phyloP scores from a whole-genome alignment of 1,140 invertebrate genomes.

The Chionoecetes opilio region DNA sequence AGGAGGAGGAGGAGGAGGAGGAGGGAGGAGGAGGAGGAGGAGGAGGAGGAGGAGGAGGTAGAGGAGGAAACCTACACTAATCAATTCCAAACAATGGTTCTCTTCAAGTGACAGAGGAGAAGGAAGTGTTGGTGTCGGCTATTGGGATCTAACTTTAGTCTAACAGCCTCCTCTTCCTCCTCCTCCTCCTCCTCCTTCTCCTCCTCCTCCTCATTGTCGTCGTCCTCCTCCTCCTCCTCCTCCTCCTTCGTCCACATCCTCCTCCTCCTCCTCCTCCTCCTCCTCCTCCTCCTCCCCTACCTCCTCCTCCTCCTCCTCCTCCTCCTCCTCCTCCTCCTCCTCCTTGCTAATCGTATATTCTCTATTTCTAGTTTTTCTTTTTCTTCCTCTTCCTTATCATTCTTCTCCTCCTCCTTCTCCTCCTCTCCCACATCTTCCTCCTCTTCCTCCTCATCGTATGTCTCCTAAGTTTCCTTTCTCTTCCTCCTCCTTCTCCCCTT shows the following conservation, averaged over 20 bases:
- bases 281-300: not conserved
- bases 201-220: not conserved
- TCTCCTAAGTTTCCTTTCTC: too few relatives aligned
- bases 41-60: not conserved
- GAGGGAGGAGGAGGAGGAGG: conserved; percentile 23
- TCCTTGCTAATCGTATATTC: not conserved
- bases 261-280: not conserved
- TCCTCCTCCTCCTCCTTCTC: not conserved
- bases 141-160: not conserved
- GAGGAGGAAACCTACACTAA: not conserved
- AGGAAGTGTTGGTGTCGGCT: not conserved
- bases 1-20: conserved; percentile 40
- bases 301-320: conserved; percentile 40
- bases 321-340: too few relatives aligned
- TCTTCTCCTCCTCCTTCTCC: conserved; percentile 31
- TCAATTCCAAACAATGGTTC: not conserved
- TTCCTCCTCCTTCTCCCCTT: too few relatives aligned
- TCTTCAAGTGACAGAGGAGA: conserved; percentile 21
- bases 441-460: not conserved
- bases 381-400: conserved; percentile 42
- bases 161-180: not conserved
- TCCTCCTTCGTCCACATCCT: not conserved
- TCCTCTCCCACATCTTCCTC: too few relatives aligned
- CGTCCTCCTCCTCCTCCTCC: not conserved
- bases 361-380: not conserved